phyloP scores from a whole-genome alignment of 2,113 vertebrate genomes.

The Lasiurus cinereus region DNA sequence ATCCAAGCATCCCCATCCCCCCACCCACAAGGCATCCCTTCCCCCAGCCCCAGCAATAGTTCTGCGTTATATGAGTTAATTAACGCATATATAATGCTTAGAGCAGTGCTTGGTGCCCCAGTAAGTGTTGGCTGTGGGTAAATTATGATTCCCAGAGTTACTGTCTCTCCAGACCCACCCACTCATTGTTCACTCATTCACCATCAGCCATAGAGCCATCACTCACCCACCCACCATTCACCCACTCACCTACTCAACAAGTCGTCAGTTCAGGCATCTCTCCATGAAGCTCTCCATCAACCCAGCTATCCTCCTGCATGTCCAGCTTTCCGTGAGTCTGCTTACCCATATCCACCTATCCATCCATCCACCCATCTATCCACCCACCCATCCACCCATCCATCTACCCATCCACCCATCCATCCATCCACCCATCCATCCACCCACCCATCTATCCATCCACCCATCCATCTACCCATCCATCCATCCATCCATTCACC shows the following conservation, averaged over 20 bases:
- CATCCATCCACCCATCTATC: neutral
- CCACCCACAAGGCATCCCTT: accelerated
- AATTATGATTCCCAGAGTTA: neutral
- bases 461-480: neutral
- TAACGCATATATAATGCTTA: neutral
- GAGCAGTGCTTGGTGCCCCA: neutral
- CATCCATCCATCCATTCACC: neutral
- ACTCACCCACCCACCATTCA: too few relatives aligned
- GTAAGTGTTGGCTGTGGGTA: too few relatives aligned
- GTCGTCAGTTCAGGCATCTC: accelerated
- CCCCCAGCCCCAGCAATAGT: accelerated
- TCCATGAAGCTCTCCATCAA: neutral
- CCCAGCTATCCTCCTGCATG: too few relatives aligned
- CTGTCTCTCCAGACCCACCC: neutral
- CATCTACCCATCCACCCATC: neutral
- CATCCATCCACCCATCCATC: neutral
- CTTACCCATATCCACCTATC: too few relatives aligned
- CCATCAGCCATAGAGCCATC: neutral
- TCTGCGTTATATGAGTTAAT: accelerated
- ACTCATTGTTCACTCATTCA: too few relatives aligned
- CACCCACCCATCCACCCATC: accelerated
- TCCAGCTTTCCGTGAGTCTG: too few relatives aligned
- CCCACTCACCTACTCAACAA: neutral
- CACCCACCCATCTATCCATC: neutral
- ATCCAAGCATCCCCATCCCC: accelerated